Evolutionary conservation across 1,140 invertebrate genomes (phyloP).

Genomic region (Dreissena polymorpha): DNA sequence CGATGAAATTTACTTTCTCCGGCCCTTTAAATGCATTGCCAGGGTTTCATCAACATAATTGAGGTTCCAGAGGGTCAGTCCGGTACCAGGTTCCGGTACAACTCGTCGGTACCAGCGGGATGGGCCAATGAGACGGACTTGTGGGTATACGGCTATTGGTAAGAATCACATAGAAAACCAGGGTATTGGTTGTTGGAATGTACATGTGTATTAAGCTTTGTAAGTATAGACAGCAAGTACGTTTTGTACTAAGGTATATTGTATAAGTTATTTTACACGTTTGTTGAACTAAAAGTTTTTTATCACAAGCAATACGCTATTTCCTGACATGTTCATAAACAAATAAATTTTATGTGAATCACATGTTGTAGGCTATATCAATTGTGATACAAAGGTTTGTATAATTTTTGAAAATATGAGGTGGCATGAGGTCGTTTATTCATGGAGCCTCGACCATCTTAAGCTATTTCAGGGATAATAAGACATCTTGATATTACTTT

Average conservation of each 20-base stretch:
- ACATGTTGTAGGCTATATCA: too few species aligned
- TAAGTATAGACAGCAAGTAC: background rate
- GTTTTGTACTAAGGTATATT: background rate
- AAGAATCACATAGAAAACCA: background rate
- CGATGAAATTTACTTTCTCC: too few species aligned
- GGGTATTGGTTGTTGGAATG: background rate
- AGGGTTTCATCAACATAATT: slow-evolving; percentile 34
- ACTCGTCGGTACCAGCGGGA: slow-evolving; percentile 9
- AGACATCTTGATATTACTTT: background rate
- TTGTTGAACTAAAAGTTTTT: background rate
- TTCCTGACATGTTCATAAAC: too few species aligned
- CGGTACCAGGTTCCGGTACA: slow-evolving; percentile 22
- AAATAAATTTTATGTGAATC: too few species aligned
- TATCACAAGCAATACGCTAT: too few species aligned
- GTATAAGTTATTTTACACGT: background rate
- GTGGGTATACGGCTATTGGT: slow-evolving; percentile 46
- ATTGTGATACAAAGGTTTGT: too few species aligned
- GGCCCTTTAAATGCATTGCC: too few species aligned
- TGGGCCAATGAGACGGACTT: slow-evolving; percentile 27
- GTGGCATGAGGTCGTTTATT: too few species aligned
- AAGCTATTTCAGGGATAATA: too few species aligned
- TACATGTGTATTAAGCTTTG: too few species aligned
- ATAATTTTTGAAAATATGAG: too few species aligned
- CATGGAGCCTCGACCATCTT: too few species aligned
- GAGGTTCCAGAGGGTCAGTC: slow-evolving; percentile 3